Evolutionary conservation across 2,888 invertebrate genomes (phyloP).

Genomic region (Caenorhabditis afra): DNA sequence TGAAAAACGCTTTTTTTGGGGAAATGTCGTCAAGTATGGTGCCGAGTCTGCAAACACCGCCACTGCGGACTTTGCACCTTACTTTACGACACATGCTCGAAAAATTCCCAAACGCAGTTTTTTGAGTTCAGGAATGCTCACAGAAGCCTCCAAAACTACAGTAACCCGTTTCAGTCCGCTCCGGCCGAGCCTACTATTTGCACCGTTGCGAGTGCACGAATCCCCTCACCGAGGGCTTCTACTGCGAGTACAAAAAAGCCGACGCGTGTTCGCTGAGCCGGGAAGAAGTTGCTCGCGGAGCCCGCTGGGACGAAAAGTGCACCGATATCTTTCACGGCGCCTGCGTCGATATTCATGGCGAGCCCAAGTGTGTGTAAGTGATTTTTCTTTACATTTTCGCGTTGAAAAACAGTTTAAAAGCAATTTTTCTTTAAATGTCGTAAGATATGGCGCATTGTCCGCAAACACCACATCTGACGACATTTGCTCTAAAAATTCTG

Average conservation of each 20-base stretch:
- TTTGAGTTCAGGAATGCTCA: background rate
- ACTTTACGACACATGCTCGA: background rate
- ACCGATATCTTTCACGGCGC: constrained; percentile 55
- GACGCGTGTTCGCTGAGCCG: constrained; percentile 58
- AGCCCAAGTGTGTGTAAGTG: constrained; percentile 59
- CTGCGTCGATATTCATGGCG: constrained; percentile 55
- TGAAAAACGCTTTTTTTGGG: background rate
- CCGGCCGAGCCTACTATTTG: constrained; percentile 27
- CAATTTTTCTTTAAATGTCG: background rate
- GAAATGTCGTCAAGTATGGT: background rate
- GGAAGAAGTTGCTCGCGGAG: constrained; percentile 54
- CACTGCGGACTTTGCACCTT: background rate
- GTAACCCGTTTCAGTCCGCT: constrained; percentile 19
- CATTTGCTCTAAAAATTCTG: background rate
- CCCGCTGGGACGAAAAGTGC: constrained; percentile 51
- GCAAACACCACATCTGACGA: too few relatives aligned
- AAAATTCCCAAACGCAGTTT: too few relatives aligned
- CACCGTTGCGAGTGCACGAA: constrained; percentile 48
- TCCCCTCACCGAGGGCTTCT: constrained; percentile 43
- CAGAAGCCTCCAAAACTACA: background rate
- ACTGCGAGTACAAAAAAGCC: constrained; percentile 47
- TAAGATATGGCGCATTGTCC: too few relatives aligned
- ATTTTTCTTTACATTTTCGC: background rate
- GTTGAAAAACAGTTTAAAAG: too few relatives aligned
- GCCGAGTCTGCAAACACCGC: background rate